Evolutionary conservation across 2,113 vertebrate species (phyloP).

Genomic region (Ciconia boyciana): DNA sequence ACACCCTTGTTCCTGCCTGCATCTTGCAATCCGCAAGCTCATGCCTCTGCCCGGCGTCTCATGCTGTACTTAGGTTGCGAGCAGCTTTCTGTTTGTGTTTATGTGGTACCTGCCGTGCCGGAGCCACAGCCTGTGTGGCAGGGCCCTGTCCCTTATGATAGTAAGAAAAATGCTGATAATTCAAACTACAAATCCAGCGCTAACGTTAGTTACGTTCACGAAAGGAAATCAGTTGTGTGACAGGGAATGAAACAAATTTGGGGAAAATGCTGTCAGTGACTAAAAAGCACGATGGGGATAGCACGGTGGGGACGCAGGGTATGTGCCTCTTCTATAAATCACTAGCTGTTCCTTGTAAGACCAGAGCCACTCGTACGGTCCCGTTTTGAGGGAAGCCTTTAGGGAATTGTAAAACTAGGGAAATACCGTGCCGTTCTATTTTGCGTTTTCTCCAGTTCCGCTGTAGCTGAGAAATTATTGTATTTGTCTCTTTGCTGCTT

Average conservation of each 20-base stretch:
- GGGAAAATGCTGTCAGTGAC: not conserved
- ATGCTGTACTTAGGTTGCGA: rapidly evolving
- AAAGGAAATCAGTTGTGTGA: not conserved
- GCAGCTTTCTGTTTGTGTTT: not conserved
- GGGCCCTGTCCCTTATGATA: not conserved
- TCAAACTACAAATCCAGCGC: not conserved
- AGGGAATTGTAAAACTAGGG: not conserved
- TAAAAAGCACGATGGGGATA: not conserved
- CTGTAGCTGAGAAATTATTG: not conserved
- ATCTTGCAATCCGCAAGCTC: not conserved
- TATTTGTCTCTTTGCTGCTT: not conserved
- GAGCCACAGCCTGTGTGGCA: rapidly evolving
- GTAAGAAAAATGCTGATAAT: not conserved
- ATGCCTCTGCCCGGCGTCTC: rapidly evolving
- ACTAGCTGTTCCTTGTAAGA: not conserved
- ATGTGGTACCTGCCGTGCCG: rapidly evolving
- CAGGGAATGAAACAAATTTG: not conserved
- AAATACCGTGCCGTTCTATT: not conserved
- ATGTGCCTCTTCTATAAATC: not conserved
- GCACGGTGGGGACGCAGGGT: not conserved
- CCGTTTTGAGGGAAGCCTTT: not conserved
- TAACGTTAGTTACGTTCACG: rapidly evolving
- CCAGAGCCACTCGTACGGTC: not conserved
- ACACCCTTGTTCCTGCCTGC: not conserved
- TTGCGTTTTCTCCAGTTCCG: not conserved